A percentile compares a stretch with the other conserved stretches of the same genome.
These are phyloP conservation scores for Caenorhabditis afra DNA, from an alignment of 2,888 invertebrate species.

Conservation along the genomic window DNA sequence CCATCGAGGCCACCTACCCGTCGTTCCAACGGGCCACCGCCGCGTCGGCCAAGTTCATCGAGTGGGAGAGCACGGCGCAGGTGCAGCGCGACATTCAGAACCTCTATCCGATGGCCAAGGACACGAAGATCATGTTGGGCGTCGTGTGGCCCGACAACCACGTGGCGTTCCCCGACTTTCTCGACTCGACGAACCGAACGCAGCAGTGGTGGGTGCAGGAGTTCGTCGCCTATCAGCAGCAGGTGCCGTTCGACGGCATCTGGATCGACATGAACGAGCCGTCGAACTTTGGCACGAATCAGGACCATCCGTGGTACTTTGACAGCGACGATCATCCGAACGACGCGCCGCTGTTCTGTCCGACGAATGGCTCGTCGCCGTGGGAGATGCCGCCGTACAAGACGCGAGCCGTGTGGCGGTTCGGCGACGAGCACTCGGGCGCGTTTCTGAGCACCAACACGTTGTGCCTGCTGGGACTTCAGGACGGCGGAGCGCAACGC, in stretches of 20 bases:
- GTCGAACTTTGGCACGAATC: slow-evolving; percentile 85
- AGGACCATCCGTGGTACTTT: slow-evolving; percentile 72
- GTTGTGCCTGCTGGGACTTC: slow-evolving; percentile 75
- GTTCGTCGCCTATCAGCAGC: slow-evolving; percentile 68
- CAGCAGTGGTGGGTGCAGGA: slow-evolving; percentile 77
- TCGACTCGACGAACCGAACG: slow-evolving; percentile 73
- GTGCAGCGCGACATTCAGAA: slow-evolving; percentile 71
- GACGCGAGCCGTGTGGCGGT: slow-evolving; percentile 74
- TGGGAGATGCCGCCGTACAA: slow-evolving; percentile 78
- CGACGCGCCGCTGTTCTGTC: slow-evolving; percentile 72
- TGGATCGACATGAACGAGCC: slow-evolving; percentile 96
- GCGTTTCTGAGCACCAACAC: slow-evolving; percentile 74
- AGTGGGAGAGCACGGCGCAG: slow-evolving; percentile 72
- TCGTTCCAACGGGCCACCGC: slow-evolving; percentile 70
- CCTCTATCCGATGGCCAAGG: slow-evolving; percentile 74
- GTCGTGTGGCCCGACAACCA: slow-evolving; percentile 78
- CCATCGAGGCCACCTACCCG: slow-evolving; percentile 73
- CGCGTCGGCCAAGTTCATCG: slow-evolving; percentile 72
- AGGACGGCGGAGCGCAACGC: slow-evolving; percentile 69
- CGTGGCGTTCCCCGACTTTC: slow-evolving; percentile 79
- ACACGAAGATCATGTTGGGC: slow-evolving; percentile 73
- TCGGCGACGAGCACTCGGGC: slow-evolving; percentile 54
- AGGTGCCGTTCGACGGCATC: slow-evolving; percentile 86
- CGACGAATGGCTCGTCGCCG: slow-evolving; percentile 65
- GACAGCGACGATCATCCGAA: slow-evolving; percentile 72